These are phyloP conservation scores for Desmophyllum pertusum DNA, from an alignment of 92 coral and sea anemone genomes.

Conservation along the genomic window DNA sequence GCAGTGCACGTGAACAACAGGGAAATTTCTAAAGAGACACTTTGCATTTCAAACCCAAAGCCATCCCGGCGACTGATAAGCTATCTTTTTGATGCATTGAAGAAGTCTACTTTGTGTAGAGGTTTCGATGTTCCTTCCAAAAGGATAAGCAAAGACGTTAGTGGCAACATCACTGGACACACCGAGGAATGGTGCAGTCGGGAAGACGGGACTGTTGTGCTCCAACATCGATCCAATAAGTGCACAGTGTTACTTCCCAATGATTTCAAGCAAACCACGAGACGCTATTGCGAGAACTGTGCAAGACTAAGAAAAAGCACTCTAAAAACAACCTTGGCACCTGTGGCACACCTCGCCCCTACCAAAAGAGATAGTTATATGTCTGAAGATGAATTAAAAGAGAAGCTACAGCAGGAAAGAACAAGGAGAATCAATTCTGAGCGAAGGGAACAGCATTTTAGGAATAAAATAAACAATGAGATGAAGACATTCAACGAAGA, in stretches of 20 bases:
- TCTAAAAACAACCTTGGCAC: too few relatives aligned
- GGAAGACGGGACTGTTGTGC: not conserved
- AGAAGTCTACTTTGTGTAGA: conserved; percentile 16
- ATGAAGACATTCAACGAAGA: too few relatives aligned
- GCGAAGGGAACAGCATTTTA: too few relatives aligned
- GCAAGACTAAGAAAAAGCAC: too few relatives aligned
- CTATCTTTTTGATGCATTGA: conserved; percentile 12
- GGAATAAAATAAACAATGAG: too few relatives aligned
- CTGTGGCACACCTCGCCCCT: too few relatives aligned
- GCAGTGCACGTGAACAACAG: not conserved
- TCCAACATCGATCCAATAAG: not conserved
- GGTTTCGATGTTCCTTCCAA: conserved; percentile 39
- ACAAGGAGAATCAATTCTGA: too few relatives aligned
- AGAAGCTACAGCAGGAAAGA: too few relatives aligned
- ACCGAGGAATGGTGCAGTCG: conserved; percentile 8
- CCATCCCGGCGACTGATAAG: conserved; percentile 2
- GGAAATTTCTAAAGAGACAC: not conserved
- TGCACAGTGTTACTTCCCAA: not conserved
- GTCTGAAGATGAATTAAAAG: too few relatives aligned
- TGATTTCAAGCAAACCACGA: not conserved
- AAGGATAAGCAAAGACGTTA: conserved; percentile 10
- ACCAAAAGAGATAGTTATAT: too few relatives aligned
- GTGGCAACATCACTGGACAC: too few relatives aligned
- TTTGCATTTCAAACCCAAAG: not conserved
- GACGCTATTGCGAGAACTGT: not conserved